Conservation (phyloP, 2,113 vertebrate species). For the Tachysurus vachellii region DNA sequence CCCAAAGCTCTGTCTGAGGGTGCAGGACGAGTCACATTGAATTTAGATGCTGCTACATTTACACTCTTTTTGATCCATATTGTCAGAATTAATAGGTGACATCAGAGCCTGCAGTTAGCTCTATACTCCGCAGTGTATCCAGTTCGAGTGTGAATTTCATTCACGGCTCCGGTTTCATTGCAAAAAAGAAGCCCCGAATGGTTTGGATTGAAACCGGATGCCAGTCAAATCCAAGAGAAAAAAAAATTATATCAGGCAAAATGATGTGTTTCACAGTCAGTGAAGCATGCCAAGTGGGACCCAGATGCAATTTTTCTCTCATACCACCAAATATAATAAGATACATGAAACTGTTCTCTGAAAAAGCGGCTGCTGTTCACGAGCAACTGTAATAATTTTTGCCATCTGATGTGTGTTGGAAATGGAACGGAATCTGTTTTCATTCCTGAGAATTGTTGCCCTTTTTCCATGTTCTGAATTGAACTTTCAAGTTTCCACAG, state of each 20-base stretch:
- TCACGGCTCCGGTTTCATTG: slow-evolving; percentile 61
- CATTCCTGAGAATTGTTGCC: slow-evolving; percentile 39
- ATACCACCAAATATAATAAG: slow-evolving; percentile 68
- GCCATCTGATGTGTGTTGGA: slow-evolving; percentile 68
- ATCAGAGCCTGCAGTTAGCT: slow-evolving; percentile 53
- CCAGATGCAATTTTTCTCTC: slow-evolving; percentile 73
- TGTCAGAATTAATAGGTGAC: slow-evolving; percentile 58
- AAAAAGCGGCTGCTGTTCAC: slow-evolving; percentile 63
- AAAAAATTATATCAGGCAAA: slow-evolving; percentile 60
- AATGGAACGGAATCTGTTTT: slow-evolving; percentile 67
- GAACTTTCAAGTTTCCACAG: slow-evolving; percentile 26
- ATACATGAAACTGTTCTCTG: slow-evolving; percentile 63
- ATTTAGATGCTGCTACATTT: slow-evolving; percentile 53
- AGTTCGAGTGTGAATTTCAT: slow-evolving; percentile 60
- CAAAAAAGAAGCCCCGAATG: slow-evolving; percentile 59
- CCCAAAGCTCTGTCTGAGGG: slow-evolving; percentile 21
- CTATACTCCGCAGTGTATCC: slow-evolving; percentile 45
- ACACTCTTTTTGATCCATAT: slow-evolving; percentile 54
- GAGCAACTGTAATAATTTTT: slow-evolving; percentile 68
- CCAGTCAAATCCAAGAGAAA: slow-evolving; percentile 58
- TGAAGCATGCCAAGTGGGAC: slow-evolving; percentile 63
- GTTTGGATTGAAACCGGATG: slow-evolving; percentile 58
- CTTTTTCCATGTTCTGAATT: slow-evolving; percentile 38
- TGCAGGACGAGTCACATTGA: slow-evolving; percentile 26
- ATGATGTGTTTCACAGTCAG: slow-evolving; percentile 60